Conservation (phyloP, 1,140 invertebrate species). For the Sogatella furcifera region DNA sequence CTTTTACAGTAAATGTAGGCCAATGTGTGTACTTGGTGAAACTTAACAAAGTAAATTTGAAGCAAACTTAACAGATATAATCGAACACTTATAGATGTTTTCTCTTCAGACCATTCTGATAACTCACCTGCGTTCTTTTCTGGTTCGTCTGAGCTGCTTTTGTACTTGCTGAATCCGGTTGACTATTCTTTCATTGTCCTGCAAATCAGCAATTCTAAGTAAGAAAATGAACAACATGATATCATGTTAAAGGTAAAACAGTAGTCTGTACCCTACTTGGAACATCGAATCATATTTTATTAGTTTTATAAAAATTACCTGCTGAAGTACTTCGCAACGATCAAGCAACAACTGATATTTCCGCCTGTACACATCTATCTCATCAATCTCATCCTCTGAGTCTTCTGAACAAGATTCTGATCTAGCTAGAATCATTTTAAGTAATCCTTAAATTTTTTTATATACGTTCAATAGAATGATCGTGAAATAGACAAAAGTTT, state of each 20-base stretch:
- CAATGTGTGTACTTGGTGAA: too few relatives aligned
- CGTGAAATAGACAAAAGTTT: too few relatives aligned
- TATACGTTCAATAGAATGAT: too few relatives aligned
- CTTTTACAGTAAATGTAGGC: too few relatives aligned
- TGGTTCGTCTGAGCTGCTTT: conserved; percentile 19
- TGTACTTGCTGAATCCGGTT: conserved; percentile 35
- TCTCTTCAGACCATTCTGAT: not conserved
- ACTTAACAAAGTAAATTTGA: too few relatives aligned
- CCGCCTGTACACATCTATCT: conserved; percentile 45
- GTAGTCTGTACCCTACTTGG: too few relatives aligned
- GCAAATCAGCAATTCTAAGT: conserved; percentile 14
- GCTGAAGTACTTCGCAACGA: conserved; percentile 49
- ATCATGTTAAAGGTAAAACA: too few relatives aligned
- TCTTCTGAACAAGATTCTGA: conserved; percentile 29
- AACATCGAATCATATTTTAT: too few relatives aligned
- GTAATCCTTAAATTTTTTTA: too few relatives aligned
- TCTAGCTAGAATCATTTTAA: conserved; percentile 5
- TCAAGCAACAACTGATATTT: conserved; percentile 50
- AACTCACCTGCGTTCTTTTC: conserved; percentile 25
- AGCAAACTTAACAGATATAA: too few relatives aligned
- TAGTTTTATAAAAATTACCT: conserved; percentile 26
- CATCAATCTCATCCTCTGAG: conserved; percentile 39
- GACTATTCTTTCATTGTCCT: conserved; percentile 49
- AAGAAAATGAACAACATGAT: too few relatives aligned
- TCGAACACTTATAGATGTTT: not conserved